Percentiles rank a stretch among this genome's conserved stretches.
These are phyloP conservation scores for Tachysurus fulvidraco DNA, from an alignment of 2,113 vertebrate genomes.

Conservation along the genomic window DNA sequence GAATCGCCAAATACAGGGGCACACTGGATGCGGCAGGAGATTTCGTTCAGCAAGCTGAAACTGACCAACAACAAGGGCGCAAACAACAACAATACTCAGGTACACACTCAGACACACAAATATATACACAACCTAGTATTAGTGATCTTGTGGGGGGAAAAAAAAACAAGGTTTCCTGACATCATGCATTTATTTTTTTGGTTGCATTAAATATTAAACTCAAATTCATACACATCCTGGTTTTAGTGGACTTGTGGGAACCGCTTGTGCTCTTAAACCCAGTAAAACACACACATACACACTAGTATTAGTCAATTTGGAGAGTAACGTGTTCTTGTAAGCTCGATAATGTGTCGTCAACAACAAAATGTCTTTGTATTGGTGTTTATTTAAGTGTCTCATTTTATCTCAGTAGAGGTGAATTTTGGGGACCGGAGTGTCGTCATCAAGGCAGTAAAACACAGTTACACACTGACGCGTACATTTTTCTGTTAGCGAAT, in stretches of 20 bases:
- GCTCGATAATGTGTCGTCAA: neutral
- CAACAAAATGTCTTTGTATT: neutral
- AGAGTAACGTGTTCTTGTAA: neutral
- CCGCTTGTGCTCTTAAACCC: neutral
- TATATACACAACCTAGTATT: neutral
- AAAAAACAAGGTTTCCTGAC: no score
- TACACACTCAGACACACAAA: slow-evolving; percentile 54
- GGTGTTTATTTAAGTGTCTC: no score
- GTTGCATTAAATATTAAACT: no score
- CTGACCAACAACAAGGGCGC: slow-evolving; percentile 98
- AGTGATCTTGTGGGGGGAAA: neutral
- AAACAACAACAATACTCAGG: slow-evolving; percentile 98
- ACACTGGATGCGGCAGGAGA: slow-evolving; percentile 99
- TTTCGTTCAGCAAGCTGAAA: slow-evolving; percentile 97
- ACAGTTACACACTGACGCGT: neutral
- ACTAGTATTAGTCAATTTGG: neutral
- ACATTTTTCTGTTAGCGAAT: neutral
- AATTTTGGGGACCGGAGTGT: neutral
- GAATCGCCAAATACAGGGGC: slow-evolving; percentile 97
- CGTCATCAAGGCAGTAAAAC: neutral
- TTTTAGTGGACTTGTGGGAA: no score
- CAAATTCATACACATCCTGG: no score
- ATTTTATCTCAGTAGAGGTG: no score
- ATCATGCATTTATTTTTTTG: no score
- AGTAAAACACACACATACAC: neutral